Evolutionary conservation across 2,888 invertebrate species (phyloP).

Genomic region (Parapristionchus giblindavisi): DNA sequence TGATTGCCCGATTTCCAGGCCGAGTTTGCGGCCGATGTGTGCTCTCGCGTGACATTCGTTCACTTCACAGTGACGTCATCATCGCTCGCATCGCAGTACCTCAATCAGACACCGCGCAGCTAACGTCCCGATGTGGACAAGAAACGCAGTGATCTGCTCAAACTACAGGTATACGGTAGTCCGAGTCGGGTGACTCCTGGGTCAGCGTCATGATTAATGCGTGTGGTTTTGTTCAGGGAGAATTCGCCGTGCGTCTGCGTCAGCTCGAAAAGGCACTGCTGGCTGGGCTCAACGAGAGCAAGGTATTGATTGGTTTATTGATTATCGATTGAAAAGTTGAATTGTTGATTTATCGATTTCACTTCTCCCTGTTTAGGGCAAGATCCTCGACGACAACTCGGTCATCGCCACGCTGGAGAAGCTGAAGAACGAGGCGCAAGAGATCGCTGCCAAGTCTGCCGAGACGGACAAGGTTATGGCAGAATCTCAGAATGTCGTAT

Average conservation of each 20-base stretch:
- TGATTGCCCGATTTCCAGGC: conserved; percentile 72
- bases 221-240: conserved; percentile 76
- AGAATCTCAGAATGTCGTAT: conserved; percentile 79
- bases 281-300: conserved; percentile 96
- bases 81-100: conserved; percentile 94
- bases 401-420: conserved; percentile 98
- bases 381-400: conserved; percentile 66
- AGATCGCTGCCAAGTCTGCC: conserved; percentile 89
- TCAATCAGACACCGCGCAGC: conserved; percentile 90
- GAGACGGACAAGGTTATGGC: conserved; percentile 96
- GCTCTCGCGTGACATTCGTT: conserved; percentile 97
- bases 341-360: too few relatives aligned
- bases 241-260: conserved; percentile 92
- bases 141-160: conserved; percentile 94
- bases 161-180: conserved; percentile 82
- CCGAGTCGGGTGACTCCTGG: conserved; percentile 3
- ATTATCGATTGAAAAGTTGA: conserved; percentile 46
- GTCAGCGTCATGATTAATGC: not conserved
- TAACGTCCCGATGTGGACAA: conserved; percentile 98
- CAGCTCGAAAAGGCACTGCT: conserved; percentile 96
- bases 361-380: conserved; percentile 23
- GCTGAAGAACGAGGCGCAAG: conserved; percentile 95
- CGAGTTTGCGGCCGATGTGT: conserved; percentile 98
- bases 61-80: conserved; percentile 99
- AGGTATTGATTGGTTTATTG: too few relatives aligned